Base-by-base conservation (phyloP, 1,140 invertebrate genomes). In the Trissolcus basalis region DNA sequence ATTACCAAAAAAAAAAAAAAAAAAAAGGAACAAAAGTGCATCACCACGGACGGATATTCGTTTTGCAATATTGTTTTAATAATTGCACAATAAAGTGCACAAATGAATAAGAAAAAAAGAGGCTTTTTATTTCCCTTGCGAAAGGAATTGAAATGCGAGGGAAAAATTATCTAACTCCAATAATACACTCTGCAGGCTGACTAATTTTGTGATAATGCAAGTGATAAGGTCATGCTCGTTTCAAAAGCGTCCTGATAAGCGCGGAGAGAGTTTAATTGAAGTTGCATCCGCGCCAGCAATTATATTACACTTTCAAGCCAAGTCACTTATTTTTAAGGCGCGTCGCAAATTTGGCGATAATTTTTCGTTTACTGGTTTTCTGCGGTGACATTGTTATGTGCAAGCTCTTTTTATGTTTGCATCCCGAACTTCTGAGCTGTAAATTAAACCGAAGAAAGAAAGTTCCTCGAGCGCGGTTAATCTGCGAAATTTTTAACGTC, bases 241-340 rank as follows among this genome's bases (percentile, higher is more conserved):
- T 69, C 69, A 64, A 75, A 75, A 68, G 64, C 65, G 9, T 59
- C 15, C 60, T 58, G 74, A 77, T 77, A 77, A 77, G 50, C 19
- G 64, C 19, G 43, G 39, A 50, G 56, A 67, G 67, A 54, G 43
- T 76, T 76, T 70, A 76, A 76, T 70, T 76, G 67, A 53, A 69
- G 64, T 58, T 69, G 65, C 54, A 70, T 70, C 43, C 14, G 47
- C 35, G 32, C 53, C 19, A 39, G 32, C 53, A 64, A 71, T 77
- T 71, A 77, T 49, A 49, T 60, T 60, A 61, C 67, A 61, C 61
- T 70, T 27, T 68, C 61, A 77, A 61, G 13, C 59, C 41, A 6
- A 13, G 19, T 41, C 50, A 53, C 44, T 51, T 58, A 58, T 12
- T 27, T 27, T 27, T 27, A 1, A 27, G 19, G 2, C 19, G 13